A percentile compares a stretch with the other conserved stretches of the same genome.
phyloP scores from a whole-genome alignment of 2,888 invertebrate species.

The Eristalinus sepulchralis region DNA sequence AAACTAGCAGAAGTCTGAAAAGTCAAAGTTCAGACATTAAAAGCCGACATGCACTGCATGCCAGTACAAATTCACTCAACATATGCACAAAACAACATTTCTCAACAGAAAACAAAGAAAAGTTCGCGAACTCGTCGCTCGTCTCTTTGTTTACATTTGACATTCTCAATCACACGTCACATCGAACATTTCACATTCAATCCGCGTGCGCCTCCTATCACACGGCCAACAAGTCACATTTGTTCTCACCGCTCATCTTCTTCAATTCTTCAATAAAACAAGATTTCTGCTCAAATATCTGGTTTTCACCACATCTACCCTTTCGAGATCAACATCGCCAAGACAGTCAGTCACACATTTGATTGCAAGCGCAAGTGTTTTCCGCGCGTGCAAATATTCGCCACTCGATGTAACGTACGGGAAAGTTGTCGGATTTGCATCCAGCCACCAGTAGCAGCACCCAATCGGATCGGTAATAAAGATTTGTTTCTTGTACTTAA shows the following conservation, averaged over 20 bases:
- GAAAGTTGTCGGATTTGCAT: neutral
- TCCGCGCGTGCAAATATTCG: neutral
- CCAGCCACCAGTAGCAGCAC: neutral
- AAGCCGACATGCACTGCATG: too few species aligned
- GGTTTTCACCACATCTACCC: neutral
- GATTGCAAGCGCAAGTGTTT: neutral
- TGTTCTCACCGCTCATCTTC: neutral
- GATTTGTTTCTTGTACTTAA: conserved; percentile 11
- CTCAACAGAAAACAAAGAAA: too few species aligned
- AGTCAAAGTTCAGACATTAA: too few species aligned
- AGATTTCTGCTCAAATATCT: neutral
- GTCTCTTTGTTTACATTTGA: too few species aligned
- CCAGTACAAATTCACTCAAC: too few species aligned
- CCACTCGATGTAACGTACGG: neutral
- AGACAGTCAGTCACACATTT: neutral
- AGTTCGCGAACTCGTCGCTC: too few species aligned
- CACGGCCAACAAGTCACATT: neutral
- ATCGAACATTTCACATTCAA: neutral
- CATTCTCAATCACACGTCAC: too few species aligned
- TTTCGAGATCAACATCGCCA: neutral
- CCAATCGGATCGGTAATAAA: conserved; percentile 37
- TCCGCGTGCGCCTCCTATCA: neutral
- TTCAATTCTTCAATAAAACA: neutral
- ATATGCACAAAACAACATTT: too few species aligned
- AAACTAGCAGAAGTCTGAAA: too few species aligned